phyloP scores from a whole-genome alignment of 2,113 vertebrate genomes.

The Apodemus speciosus region DNA sequence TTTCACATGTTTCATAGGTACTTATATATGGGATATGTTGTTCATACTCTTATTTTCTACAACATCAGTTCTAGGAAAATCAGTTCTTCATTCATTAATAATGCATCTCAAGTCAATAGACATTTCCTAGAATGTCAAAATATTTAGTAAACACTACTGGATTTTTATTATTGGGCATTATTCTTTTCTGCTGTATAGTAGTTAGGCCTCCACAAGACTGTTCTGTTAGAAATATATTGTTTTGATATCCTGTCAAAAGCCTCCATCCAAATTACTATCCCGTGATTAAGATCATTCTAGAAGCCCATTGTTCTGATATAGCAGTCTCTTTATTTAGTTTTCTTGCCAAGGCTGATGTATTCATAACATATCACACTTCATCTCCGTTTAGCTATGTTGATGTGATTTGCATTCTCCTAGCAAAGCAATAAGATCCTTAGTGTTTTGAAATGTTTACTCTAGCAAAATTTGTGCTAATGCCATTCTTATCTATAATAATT shows the following conservation, averaged over 20 bases:
- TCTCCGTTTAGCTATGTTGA: not conserved
- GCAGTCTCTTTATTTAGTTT: not conserved
- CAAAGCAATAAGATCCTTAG: not conserved
- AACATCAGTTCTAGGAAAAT: not conserved
- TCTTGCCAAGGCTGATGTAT: not conserved
- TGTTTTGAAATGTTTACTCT: not conserved
- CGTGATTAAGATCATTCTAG: not conserved
- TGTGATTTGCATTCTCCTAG: not conserved
- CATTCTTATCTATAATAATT: not conserved
- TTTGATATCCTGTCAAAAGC: not conserved
- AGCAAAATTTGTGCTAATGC: not conserved
- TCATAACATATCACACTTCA: not conserved
- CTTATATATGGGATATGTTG: not conserved
- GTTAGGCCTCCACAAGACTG: not conserved
- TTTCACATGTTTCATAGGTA: not conserved
- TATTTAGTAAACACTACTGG: not conserved
- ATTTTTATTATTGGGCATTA: not conserved
- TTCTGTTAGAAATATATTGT: no score
- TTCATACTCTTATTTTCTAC: not conserved
- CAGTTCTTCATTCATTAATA: not conserved
- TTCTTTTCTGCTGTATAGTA: not conserved
- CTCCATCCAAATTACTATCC: not conserved
- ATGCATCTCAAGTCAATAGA: not conserved
- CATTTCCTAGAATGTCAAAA: not conserved
- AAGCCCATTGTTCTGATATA: not conserved